phyloP scores from a whole-genome alignment of 2,797 vertebrate genomes.

The Sparus aurata region DNA sequence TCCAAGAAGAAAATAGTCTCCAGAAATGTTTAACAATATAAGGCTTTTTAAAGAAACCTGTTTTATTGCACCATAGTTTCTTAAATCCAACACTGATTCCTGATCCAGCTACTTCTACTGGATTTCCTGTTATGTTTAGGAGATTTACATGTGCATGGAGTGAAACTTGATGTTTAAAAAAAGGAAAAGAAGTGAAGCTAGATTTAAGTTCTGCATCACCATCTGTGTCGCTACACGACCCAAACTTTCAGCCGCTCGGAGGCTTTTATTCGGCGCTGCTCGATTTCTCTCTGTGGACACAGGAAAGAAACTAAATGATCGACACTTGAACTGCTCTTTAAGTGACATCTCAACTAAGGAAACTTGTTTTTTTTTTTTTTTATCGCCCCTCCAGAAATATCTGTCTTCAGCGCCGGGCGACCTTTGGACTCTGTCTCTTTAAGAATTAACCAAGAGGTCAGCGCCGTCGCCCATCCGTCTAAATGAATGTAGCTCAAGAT shows the following conservation, averaged over 20 bases:
- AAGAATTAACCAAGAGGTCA: conserved; percentile 70
- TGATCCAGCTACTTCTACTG: no score
- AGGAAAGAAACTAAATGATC: not conserved
- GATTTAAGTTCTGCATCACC: no score
- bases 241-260: not conserved
- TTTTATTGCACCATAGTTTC: not conserved
- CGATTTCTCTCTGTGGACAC: not conserved
- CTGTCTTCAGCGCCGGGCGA: conserved; percentile 45
- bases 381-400: not conserved
- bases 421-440: conserved; percentile 72
- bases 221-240: not conserved
- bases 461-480: conserved; percentile 58
- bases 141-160: not conserved
- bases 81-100: not conserved
- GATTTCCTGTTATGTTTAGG: no score
- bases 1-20: no score
- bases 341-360: not conserved
- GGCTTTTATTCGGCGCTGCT: not conserved
- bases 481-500: conserved; percentile 71
- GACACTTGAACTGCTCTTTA: not conserved
- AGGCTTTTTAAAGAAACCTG: not conserved
- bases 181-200: not conserved
- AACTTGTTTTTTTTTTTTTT: not conserved
- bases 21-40: no score
- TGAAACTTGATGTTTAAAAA: not conserved